Base-by-base conservation (phyloP, 2,888 invertebrate species). In the Mythimna impura region DNA sequence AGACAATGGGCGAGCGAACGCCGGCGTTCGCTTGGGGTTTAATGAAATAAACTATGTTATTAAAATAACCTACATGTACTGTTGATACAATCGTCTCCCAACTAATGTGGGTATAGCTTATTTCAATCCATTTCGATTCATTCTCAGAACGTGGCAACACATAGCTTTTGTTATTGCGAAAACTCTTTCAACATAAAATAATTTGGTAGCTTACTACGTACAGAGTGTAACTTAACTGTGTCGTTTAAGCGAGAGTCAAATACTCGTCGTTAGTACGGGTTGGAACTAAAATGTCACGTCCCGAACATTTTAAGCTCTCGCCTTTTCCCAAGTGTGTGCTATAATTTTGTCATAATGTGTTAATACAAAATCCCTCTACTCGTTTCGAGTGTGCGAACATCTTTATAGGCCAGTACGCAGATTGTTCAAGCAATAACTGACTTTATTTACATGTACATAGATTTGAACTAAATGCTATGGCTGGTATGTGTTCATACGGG, bases 251-350 rank as follows among this genome's bases (percentile, higher is more conserved):
- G 14, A 78, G 84, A 87, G 83, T 87, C 86, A 87, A 88, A 90
- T 91, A 89, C 90, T 90, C 83, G 90, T 87, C 89, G 89, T 91
- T 91, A 91, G 90, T 89, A 89, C 86, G 90, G 88, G 87, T 85
- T 87, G 83, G 73, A 87, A 89, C 91, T 90, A 89, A 90, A 92
- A 92, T 89, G 91, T 92, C 93, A 93, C 93, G 93, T 92, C 88
- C 89, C 89, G 81, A 88, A 91, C 91, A 89, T 91, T 92, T 91
- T 88, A 88, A 89, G 88, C 87, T 82, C 82, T 81, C 88, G 82
- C 83, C 80, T 81, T 76, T 80, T 86, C 36, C 87, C 85, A 87
- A 91, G 90, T 87, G 84, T 88, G 87, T 87, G 88, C 89, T 87
- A 88, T 91, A 89, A 90, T 91, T 90, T 88, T 84, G 89, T 88